Percentiles rank a stretch among this genome's conserved stretches.
Conservation (phyloP, 30 jellyfish, hydroid and myxozoan species). For the Aurelia aurita region DNA sequence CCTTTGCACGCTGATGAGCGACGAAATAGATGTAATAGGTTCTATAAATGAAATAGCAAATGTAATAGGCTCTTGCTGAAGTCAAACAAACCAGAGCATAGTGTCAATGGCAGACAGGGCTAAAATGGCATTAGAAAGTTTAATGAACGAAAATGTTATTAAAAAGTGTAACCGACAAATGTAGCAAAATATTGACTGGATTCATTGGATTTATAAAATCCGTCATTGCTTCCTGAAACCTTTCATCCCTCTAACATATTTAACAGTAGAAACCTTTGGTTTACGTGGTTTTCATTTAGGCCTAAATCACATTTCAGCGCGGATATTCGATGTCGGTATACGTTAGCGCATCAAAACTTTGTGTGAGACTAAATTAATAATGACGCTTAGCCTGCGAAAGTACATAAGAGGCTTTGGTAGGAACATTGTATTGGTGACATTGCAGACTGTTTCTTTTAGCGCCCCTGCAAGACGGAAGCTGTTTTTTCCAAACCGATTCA, state of each 20-base stretch:
- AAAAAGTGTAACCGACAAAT: neutral
- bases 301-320: conserved; percentile 13
- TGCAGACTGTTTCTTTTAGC: conserved; percentile 51
- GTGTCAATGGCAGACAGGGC: too few relatives aligned
- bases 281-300: neutral
- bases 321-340: conserved; percentile 31
- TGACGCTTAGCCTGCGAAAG: conserved; percentile 30
- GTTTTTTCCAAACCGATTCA: conserved; percentile 42
- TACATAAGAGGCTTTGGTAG: conserved; percentile 47
- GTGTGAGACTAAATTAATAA: conserved; percentile 13
- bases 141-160: too few relatives aligned
- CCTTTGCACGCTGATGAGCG: too few relatives aligned
- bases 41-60: too few relatives aligned
- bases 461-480: conserved; percentile 38
- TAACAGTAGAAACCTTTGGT: neutral
- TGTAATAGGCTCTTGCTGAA: too few relatives aligned
- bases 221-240: conserved; percentile 3
- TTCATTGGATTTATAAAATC: conserved; percentile 2
- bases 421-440: conserved; percentile 27
- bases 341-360: conserved; percentile 5
- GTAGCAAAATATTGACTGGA: conserved; percentile 3
- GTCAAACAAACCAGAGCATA: too few relatives aligned
- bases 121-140: too few relatives aligned
- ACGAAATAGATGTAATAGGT: too few relatives aligned
- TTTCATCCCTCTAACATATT: neutral